These are phyloP conservation scores for Melanotaenia pygmaea DNA, from an alignment of 2,797 vertebrate genomes.

Conservation along the genomic window DNA sequence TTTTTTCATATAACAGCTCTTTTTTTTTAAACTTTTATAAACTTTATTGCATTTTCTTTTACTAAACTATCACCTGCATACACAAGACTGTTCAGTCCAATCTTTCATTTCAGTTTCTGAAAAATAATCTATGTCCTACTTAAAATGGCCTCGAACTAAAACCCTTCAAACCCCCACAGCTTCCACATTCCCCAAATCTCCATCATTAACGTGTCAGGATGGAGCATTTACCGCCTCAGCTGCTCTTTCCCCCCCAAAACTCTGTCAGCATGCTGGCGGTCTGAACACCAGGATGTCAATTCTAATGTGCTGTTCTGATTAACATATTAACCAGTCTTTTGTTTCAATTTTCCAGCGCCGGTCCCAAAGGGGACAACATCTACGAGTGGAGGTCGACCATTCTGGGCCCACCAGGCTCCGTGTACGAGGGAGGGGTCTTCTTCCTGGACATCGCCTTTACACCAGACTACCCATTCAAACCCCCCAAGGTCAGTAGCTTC, in stretches of 20 bases:
- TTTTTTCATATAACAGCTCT: not conserved
- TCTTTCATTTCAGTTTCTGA: slow-evolving; percentile 24
- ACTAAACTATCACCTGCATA: not conserved
- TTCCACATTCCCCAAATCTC: slow-evolving; percentile 45
- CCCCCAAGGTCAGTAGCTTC: slow-evolving; percentile 88
- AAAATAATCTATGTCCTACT: slow-evolving; percentile 40
- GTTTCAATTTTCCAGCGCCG: slow-evolving; percentile 82
- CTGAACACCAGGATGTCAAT: slow-evolving; percentile 39
- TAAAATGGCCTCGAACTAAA: slow-evolving; percentile 46
- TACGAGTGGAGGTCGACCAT: slow-evolving; percentile 97
- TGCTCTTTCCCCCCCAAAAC: not conserved
- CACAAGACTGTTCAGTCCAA: not conserved
- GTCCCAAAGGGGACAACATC: slow-evolving; percentile 95
- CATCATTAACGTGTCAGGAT: slow-evolving; percentile 64
- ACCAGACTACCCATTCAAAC: slow-evolving; percentile 96
- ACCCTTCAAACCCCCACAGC: slow-evolving; percentile 32
- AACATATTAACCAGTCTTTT: slow-evolving; percentile 61
- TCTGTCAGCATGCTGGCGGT: slow-evolving; percentile 25
- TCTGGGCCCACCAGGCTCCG: slow-evolving; percentile 93
- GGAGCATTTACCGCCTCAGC: slow-evolving; percentile 41
- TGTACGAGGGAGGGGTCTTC: slow-evolving; percentile 95
- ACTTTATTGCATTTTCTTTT: not conserved
- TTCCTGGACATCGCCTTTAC: slow-evolving; percentile 96
- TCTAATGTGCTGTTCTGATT: slow-evolving; percentile 29
- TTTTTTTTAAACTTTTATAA: not conserved